phyloP scores from a whole-genome alignment of 2,797 vertebrate genomes.

The Lates japonicus region DNA sequence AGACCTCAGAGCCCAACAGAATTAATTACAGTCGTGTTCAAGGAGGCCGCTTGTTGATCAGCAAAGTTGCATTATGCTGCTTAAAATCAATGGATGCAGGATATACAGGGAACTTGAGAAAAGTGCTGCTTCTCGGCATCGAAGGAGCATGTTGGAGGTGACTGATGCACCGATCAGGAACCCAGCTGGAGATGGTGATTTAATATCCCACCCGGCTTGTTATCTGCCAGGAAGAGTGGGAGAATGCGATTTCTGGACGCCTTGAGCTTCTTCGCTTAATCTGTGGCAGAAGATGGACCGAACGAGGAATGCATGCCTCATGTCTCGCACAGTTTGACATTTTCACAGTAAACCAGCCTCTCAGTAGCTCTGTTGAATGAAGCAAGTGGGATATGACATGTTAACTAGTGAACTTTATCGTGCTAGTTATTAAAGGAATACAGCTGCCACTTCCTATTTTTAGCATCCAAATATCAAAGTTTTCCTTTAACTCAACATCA shows the following conservation, averaged over 20 bases:
- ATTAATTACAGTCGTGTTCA: too few species aligned
- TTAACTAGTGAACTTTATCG: not conserved
- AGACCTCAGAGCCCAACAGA: too few species aligned
- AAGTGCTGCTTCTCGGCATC: not conserved
- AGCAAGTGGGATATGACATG: not conserved
- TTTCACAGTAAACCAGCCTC: not conserved
- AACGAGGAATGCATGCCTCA: too few species aligned
- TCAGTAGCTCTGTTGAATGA: not conserved
- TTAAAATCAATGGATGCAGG: constrained; percentile 3
- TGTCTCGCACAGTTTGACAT: not conserved
- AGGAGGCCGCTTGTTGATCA: too few species aligned
- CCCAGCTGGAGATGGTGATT: not conserved
- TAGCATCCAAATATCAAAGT: not conserved
- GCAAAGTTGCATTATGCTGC: too few species aligned
- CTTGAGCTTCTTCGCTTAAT: not conserved
- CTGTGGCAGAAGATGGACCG: not conserved
- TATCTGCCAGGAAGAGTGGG: not conserved
- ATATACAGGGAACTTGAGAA: not conserved
- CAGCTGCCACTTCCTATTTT: not conserved
- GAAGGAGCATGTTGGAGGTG: not conserved
- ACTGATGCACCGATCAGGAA: not conserved
- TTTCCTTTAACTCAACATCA: not conserved
- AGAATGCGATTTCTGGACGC: not conserved
- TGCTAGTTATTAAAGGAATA: too few species aligned
- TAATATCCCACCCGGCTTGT: constrained; percentile 1